Evolutionary conservation across 2,888 invertebrate species (phyloP), one percentile per base, ranked within the genome.

Genomic region (Leptarthrus brevirostris): DNA sequence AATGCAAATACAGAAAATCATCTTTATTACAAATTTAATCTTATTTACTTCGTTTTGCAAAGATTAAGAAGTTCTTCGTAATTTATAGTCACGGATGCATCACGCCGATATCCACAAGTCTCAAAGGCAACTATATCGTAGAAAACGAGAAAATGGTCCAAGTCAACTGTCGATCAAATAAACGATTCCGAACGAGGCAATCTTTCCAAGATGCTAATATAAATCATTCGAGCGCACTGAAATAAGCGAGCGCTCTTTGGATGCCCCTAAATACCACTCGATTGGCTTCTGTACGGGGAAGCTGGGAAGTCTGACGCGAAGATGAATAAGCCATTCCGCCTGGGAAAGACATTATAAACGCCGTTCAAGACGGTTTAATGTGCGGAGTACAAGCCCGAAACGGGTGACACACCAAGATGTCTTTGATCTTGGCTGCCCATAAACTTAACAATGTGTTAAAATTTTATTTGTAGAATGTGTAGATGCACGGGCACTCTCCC

Each of bases 371-470:
- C 58, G 22, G 20, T 58, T 58, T 58, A 58, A 58, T 58, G 58
- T 20, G 36, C 36, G 6, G 36, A 34, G 16, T 20, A 58, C 56
- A 36, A 58, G 36, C n/a, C 18, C 20, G 36, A 16, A 58, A n/a
- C 36, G 34, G 69, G 30, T 30, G 69, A 69, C 49, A 69, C 49
- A 52, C 49, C 34, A 52, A 69, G 30, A 69, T 24, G 30, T 30
- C 52, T 69, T 69, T 69, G 69, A 69, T 69, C 69, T 69, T 30
- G 26, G n/a, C 30, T 44, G 64, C 40, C 40, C 40, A 40, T 64
- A 44, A 64, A 64, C 47, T 44, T 64, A 58, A 58, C 58, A 58
- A 58, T 58, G 58, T 58, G 58, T 58, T 58, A 40, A 58, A 58
- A 58, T 58, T 58, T 36, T 36, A 64, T 64, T 64, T 47, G n/a